phyloP scores from a whole-genome alignment of 2,113 vertebrate genomes.

The Orycteropus afer region DNA sequence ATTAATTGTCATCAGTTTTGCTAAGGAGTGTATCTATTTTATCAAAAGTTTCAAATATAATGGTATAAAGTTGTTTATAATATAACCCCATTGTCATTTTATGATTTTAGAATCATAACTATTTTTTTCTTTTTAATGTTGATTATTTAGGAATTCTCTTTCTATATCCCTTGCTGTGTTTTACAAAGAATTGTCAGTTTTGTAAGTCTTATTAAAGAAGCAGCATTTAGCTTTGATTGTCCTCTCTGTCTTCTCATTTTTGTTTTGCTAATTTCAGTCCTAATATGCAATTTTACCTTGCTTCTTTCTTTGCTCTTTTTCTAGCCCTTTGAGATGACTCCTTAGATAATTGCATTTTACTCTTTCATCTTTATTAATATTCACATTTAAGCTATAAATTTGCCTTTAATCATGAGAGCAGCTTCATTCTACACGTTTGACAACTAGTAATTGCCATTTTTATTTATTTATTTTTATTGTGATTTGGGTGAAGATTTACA shows the following conservation, averaged over 20 bases:
- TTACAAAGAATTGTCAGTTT: neutral
- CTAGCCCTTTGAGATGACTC: neutral
- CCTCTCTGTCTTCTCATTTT: neutral
- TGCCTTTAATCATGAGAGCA: neutral
- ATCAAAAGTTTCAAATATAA: neutral
- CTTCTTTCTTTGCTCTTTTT: neutral
- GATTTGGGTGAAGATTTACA: too few relatives aligned
- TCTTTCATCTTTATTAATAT: neutral
- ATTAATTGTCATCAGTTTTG: neutral
- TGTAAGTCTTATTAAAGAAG: neutral
- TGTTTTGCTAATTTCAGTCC: neutral
- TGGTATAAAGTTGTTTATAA: neutral
- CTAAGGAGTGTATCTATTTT: neutral
- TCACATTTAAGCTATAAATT: neutral
- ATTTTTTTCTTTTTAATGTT: neutral
- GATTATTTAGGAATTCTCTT: neutral
- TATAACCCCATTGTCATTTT: neutral
- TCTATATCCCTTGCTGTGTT: neutral
- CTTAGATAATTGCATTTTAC: neutral
- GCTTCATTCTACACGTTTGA: neutral
- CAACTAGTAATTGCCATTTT: neutral
- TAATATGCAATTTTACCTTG: neutral
- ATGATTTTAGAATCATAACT: neutral
- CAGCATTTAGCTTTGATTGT: neutral
- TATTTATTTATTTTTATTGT: neutral